Conservation (phyloP, 2,888 invertebrate genomes). For the Holacanthella duospinosa region DNA sequence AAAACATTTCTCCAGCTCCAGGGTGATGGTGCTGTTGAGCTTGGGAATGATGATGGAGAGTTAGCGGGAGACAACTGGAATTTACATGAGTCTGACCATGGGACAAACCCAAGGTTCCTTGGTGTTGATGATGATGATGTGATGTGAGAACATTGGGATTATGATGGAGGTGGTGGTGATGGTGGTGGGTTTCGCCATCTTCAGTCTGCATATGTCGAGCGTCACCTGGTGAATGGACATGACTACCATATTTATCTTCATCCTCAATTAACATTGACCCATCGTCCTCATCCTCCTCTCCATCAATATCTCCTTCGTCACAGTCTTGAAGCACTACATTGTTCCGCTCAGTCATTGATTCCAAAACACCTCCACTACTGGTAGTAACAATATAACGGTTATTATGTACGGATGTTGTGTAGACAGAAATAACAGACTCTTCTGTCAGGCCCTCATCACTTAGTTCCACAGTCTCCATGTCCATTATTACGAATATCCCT, state of each 20-base stretch:
- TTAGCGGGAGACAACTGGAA: background rate
- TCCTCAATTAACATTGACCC: background rate
- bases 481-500: background rate
- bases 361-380: background rate
- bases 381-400: background rate
- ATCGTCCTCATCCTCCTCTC: slow-evolving; percentile 1
- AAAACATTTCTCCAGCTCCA: slow-evolving; percentile 4
- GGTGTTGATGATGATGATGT: slow-evolving; percentile 5
- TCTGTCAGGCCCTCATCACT: background rate
- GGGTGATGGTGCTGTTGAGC: slow-evolving; percentile 1
- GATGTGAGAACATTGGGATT: background rate
- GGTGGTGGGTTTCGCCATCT: background rate
- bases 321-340: slow-evolving; percentile 1
- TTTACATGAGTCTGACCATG: background rate
- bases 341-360: background rate
- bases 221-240: background rate
- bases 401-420: background rate
- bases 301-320: slow-evolving; percentile 1
- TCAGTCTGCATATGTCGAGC: background rate
- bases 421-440: background rate
- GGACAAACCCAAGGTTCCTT: background rate
- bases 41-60: slow-evolving; percentile 5
- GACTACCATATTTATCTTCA: background rate
- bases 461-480: slow-evolving; percentile 8
- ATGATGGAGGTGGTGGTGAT: background rate